Evolutionary conservation across 2,888 invertebrate species (phyloP).

Genomic region (Mylabris sibirica): DNA sequence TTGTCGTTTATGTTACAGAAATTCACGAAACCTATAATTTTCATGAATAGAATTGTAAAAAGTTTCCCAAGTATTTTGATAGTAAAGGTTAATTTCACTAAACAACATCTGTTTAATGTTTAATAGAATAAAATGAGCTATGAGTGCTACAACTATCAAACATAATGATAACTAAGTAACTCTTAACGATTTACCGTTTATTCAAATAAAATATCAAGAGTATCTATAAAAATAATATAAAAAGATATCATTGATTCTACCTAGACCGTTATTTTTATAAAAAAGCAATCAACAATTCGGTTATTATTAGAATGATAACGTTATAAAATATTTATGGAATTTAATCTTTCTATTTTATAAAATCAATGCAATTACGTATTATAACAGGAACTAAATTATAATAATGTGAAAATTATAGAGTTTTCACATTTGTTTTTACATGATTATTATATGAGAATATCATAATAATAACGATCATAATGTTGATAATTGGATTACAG

Average conservation of each 20-base stretch:
- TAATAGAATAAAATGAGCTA: background rate
- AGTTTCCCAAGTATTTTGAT: background rate
- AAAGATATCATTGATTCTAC: background rate
- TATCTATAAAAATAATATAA: background rate
- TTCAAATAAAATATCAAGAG: too few species aligned
- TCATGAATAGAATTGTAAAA: background rate
- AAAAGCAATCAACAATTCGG: background rate
- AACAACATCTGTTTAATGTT: background rate
- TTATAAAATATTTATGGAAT: background rate
- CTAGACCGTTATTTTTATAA: background rate
- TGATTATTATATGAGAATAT: slow-evolving; percentile 4
- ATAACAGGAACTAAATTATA: background rate
- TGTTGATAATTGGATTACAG: background rate
- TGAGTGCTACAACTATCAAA: background rate
- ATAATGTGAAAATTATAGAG: background rate
- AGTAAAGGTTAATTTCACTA: background rate
- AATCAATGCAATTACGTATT: background rate
- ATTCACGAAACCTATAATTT: slow-evolving; percentile 3
- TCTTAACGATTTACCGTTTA: too few species aligned
- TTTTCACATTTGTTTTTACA: background rate
- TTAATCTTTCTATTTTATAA: background rate
- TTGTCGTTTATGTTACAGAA: background rate
- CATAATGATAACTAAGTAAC: too few species aligned
- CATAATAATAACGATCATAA: background rate
- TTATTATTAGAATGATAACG: background rate